Base-by-base conservation (phyloP, 1,140 invertebrate species). In the Nebria ingens region DNA sequence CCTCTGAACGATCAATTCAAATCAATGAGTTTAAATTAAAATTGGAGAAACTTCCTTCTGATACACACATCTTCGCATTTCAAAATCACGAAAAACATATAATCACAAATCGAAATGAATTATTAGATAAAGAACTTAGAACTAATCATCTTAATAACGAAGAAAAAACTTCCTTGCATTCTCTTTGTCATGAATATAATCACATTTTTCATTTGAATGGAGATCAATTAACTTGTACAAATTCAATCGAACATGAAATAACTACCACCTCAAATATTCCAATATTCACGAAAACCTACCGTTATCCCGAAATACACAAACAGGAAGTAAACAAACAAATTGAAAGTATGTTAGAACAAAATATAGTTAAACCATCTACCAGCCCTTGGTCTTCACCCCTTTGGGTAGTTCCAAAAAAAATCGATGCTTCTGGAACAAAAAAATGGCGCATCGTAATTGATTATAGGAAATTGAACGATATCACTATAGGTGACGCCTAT, bases 401-500 rank as follows among this genome's bases (percentile, higher is more conserved):
- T 19, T 71, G 68, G 67, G 58, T 72, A 51, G 68, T 70, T 15
- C 66, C 65, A n/a, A 73, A 71, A 57, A 71, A 72, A 60, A 1
- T 57, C 21, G 69, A 71, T 54, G 62, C 68, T 21, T 68, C 68
- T 1, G 68, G 68, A 6, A 61, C 68, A 58, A 56, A 62, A 53
- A 71, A 72, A 62, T 72, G 62, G 64, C 51, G 71, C 25, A 45
- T 73, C 3, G 67, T 72, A 1, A 64, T 72, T 19, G 69, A 72
- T 54, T 73, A 67, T 58, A 55, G 71, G 3, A 64, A 66, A 60
- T 53, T 71, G 21, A 72, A 71, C 56, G 61, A 69, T 2, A 56
- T 69, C 1, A 70, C 69, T 11, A 45, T 66, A 22, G 58, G 58
- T 6, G 76, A 80, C 55, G 60, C 60, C n/a, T 79, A 69, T 61